Base-by-base conservation (phyloP, 2,797 vertebrate species). In the Uromys caudimaculatus region DNA sequence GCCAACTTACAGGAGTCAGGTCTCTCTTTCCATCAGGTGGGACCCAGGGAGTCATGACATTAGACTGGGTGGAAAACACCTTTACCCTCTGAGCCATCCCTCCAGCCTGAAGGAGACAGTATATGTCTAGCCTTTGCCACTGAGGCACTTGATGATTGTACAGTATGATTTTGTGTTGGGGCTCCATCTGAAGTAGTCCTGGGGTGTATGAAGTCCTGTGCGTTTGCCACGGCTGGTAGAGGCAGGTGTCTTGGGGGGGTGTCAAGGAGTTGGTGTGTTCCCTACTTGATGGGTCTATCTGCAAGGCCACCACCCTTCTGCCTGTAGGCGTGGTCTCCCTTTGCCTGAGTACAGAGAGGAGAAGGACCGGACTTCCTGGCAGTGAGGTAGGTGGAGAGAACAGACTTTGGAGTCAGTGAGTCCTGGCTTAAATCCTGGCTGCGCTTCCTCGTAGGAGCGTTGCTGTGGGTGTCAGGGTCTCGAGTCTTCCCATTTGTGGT, bases 261-360 rank as follows among this genome's bases (percentile, higher is more conserved):
- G 75, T 24, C 23, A 3, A 38, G 84, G 64, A 19, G 24, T 12
- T n/a, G 67, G 60, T 3, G 54, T 32, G 23, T 50, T 29, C 32
- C 14, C 24, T 5, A 10, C 23, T 6, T 35, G n/a, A 0, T 1
- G 1, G 0, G 3, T 78, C 77, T 64, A 12, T 79, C 84, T 14
- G 14, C 19, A 3, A 52, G 52, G 75, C 44, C 12, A 6, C 7
- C 0, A 0, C 1, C 35, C 35, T 8, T 50, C 35, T 24, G 6
- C 23, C 32, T 47, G 3, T 29, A 11, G 0, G 4, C 19, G 9
- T n/a, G 56, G 24, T 23, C 41, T 67, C 11, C 29, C 41, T 21
- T 44, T 0, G 0, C 75, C 79, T 4, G 60, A n/a, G 75, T 56
- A 11, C 47, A 4, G 60, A 1, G 0, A n/a, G 91, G n/a, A 83